Evolutionary conservation across 1,140 invertebrate genomes (phyloP), one percentile per base, ranked within the genome.

Genomic region (Drosophila nebulosa): DNA sequence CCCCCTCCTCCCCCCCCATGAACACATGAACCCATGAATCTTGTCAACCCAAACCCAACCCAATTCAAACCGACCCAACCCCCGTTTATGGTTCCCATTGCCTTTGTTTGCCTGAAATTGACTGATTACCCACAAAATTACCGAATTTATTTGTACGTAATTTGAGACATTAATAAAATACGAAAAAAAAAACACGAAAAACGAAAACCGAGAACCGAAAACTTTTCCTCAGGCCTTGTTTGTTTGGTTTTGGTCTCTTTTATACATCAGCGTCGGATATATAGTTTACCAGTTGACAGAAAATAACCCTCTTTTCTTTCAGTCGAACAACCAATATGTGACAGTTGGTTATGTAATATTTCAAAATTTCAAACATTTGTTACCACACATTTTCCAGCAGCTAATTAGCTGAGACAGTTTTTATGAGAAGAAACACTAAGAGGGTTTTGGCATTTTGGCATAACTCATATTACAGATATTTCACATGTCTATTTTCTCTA

Each of bases 81-180:
- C 69, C 56, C 27, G 60, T 52, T 46, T 42, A 39, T 35, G 52
- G 72, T 71, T 57, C 24, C 59, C 67, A 63, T 39, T 60, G 36
- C 60, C 51, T 68, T 79, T 84, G 74, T 89, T 89, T 80, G 74
- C 35, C 64, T 80, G 71, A 89, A 89, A 80, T 84, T 89, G 85
- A 89, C 85, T 84, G 85, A 89, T 89, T 89, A 72, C 79, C 84
- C 85, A 84, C 85, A 89, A 89, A 89, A 84, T 73, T 84, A 79
- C 79, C 57, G 71, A 89, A 84, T 89, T 84, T 89, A 89, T 78
- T 79, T 88, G 68, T 70, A 58, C 66, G 77, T 77, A 78, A 84
- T 89, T 89, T 66, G 79, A 89, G 79, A 89, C 84, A 83, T 79
- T 88, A 71, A 85, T 80, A 86, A 74, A 65, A 75, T 53, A 27